Evolutionary conservation across 2,113 vertebrate species (phyloP), one percentile per base, ranked within the genome.

Genomic region (Urocolius indicus): DNA sequence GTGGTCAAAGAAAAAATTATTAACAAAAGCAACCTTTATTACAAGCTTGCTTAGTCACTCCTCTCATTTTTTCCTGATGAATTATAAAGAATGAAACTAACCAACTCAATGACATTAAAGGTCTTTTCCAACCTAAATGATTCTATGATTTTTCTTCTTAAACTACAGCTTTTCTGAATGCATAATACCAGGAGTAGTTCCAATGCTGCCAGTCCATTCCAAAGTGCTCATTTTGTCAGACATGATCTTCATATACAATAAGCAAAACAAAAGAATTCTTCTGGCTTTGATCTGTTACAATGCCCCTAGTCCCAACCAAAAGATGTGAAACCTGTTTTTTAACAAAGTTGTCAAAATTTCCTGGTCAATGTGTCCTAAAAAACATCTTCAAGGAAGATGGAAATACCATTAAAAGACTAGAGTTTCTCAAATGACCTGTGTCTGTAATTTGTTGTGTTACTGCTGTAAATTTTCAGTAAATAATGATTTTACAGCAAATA

Each of bases 41-140:
- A 83, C 19, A 57, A 13, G 6, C 23, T 83, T 58, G 8, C 46
- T 71, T 85, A 45, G 11, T 71, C 46, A 46, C 27, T 38, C 38
- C 20, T 91, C 84, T 43, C 6, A 27, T 75, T 69, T 74, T 68
- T 48, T 27, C 29, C 26, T 58, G 55, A 74, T 6, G 51, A 73
- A 32, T 59, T 85, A 15, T 16, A 20, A 79, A 68, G 55, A 92
- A 41, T 16, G 4, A 78, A 76, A 23, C 59, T 26, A 68, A 54
- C 6, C 0, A 6, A 41, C 45, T 84, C 0, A 0, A 10, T 68
- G 13, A 48, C 69, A 18, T 41, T 77, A 52, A 62, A 41, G 24
- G 45, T 49, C 29, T 38, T 68, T 83, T 94, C 48, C 58, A 89
- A 38, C 16, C 27, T n/a, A 34, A 57, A 81, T 63, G 11, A 34